A percentile compares a stretch with the other conserved stretches of the same genome.
Evolutionary conservation across 2,113 vertebrate genomes (phyloP).

Genomic region (Sander lucioperca): DNA sequence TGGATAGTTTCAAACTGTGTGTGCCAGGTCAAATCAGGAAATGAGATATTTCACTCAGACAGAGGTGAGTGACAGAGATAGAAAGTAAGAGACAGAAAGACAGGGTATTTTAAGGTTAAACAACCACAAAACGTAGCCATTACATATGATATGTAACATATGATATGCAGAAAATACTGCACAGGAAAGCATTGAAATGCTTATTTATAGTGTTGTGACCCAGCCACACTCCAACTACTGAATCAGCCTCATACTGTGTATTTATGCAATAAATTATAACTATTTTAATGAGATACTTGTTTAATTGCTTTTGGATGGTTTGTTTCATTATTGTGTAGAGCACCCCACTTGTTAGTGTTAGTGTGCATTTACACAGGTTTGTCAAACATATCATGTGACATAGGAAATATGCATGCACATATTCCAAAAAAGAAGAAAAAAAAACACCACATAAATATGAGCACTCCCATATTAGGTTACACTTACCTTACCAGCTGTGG

Average conservation of each 20-base stretch:
- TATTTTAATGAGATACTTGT: background rate
- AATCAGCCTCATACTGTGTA: background rate
- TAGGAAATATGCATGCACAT: background rate
- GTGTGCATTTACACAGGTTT: background rate
- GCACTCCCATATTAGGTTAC: background rate
- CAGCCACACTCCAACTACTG: background rate
- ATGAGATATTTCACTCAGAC: background rate
- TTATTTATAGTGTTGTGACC: background rate
- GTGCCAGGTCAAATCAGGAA: background rate
- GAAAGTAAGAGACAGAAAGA: background rate
- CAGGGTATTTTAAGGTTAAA: background rate
- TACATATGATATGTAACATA: background rate
- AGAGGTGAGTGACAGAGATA: background rate
- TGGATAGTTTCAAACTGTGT: background rate
- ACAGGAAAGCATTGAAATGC: background rate
- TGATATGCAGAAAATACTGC: background rate
- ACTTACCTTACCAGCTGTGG: conserved; percentile 61
- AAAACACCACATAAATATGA: background rate
- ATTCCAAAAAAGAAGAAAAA: background rate
- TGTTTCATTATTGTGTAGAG: background rate
- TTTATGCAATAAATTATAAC: no score
- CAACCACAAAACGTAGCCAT: no score
- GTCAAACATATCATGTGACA: background rate
- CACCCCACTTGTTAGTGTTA: no score
- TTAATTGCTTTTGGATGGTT: background rate